Conservation (phyloP, 2,113 vertebrate genomes). For the Lasiurus cinereus region DNA sequence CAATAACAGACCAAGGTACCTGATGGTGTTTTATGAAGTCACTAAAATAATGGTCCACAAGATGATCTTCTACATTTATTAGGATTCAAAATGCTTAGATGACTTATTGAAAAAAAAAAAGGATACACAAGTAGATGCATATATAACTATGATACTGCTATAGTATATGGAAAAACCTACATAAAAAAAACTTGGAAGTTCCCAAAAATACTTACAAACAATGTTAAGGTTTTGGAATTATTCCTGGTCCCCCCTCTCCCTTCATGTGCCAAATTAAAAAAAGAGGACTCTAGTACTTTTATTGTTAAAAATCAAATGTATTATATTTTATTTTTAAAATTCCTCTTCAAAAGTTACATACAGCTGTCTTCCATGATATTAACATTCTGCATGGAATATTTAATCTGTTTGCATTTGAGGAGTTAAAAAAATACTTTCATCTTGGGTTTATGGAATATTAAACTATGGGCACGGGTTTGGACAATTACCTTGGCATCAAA, state of each 20-base stretch:
- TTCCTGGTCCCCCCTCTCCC: neutral
- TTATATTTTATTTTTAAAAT: slow-evolving; percentile 30
- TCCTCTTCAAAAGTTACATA: slow-evolving; percentile 15
- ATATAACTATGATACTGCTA: neutral
- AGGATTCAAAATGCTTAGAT: slow-evolving; percentile 34
- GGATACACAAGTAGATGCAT: neutral
- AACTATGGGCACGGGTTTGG: neutral
- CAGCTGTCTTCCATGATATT: neutral
- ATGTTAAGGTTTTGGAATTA: neutral
- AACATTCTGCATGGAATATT: neutral
- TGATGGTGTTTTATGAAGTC: neutral
- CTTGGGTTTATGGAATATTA: neutral
- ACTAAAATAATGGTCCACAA: neutral
- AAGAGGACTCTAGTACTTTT: neutral
- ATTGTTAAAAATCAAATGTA: slow-evolving; percentile 2
- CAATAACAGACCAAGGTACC: neutral
- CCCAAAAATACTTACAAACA: neutral
- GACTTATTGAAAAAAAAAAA: neutral
- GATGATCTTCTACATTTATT: neutral
- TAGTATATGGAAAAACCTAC: neutral
- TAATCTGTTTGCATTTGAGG: neutral
- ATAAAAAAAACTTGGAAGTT: neutral
- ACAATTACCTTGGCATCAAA: neutral
- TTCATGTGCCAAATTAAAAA: neutral
- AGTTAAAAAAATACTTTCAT: neutral